These are phyloP conservation scores for Rattus rattus DNA, from an alignment of 2,113 vertebrate genomes.

Conservation along the genomic window DNA sequence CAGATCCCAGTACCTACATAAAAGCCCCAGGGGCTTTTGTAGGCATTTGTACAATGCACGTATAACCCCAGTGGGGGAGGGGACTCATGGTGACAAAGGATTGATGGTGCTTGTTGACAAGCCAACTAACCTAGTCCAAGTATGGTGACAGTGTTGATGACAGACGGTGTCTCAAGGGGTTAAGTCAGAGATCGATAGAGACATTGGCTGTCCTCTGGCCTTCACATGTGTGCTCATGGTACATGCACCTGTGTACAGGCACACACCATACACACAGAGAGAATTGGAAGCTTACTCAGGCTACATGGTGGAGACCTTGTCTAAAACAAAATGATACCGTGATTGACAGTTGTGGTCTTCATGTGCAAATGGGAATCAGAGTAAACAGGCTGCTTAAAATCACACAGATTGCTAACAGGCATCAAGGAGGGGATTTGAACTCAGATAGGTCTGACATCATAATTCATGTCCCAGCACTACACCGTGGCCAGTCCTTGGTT, in stretches of 20 bases:
- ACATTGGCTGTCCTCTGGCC: background rate
- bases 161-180: background rate
- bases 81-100: background rate
- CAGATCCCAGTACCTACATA: background rate
- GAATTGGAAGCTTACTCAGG: background rate
- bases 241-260: too few relatives aligned
- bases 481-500: background rate
- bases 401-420: background rate
- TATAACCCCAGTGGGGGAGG: background rate
- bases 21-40: background rate
- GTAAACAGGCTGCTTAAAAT: background rate
- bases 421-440: conserved; percentile 50
- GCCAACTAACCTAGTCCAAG: background rate
- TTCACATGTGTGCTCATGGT: background rate
- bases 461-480: background rate
- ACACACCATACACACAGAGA: background rate
- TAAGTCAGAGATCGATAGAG: background rate
- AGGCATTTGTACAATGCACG: background rate
- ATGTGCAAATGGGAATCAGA: background rate
- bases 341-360: background rate
- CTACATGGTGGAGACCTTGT: background rate
- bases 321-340: background rate
- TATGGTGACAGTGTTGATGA: too few relatives aligned
- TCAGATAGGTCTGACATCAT: background rate
- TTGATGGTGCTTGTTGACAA: background rate